Evolutionary conservation across 2,113 vertebrate genomes (phyloP), one percentile per base, ranked within the genome.

Genomic region (Hemicordylus capensis): DNA sequence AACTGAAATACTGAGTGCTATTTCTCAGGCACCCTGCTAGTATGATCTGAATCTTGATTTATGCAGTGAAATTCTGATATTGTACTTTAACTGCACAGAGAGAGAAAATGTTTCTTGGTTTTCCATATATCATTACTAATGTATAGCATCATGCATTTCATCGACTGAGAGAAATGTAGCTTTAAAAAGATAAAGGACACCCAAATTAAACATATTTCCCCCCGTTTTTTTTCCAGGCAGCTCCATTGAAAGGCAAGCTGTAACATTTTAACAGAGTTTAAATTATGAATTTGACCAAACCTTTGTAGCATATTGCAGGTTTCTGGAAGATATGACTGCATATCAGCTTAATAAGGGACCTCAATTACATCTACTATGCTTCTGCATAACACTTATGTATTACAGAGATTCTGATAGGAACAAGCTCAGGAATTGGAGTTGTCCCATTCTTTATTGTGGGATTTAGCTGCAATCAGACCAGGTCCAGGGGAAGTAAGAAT

Each of bases 11-110:
- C 28, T 69, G 4, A 39, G 34, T 70, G 22, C 9, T 80, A 87
- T 76, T 90, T 87, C 85, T 86, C 34, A 54, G 42, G 10, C 12
- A 76, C 6, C 1, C 4, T 89, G 73, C 74, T 90, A 85, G 66
- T 72, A 61, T 77, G 63, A 89, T 66, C 24, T 0, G 3, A 89
- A 76, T 84, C 61, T 87, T 93, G 83, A 80, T 86, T 92, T 86
- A 75, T 44, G 28, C 34, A 80, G 2, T 84, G 44, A 2, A 58
- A 1, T 0, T 70, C 31, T 37, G 75, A 54, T 46, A 31, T 17
- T 12, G 11, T 77, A 42, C 9, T 70, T n/a, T 63, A 80, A 2
- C 37, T 80, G 2, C 80, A 31, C 58, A 70, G 39, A 37, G 24
- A 39, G 17, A 85, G 26, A n/a, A 82, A 63, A 61, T 42, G 48